A percentile compares a stretch with the other conserved stretches of the same genome.
Conservation (phyloP, 2,797 vertebrate genomes). For the Simalia tracyae region DNA sequence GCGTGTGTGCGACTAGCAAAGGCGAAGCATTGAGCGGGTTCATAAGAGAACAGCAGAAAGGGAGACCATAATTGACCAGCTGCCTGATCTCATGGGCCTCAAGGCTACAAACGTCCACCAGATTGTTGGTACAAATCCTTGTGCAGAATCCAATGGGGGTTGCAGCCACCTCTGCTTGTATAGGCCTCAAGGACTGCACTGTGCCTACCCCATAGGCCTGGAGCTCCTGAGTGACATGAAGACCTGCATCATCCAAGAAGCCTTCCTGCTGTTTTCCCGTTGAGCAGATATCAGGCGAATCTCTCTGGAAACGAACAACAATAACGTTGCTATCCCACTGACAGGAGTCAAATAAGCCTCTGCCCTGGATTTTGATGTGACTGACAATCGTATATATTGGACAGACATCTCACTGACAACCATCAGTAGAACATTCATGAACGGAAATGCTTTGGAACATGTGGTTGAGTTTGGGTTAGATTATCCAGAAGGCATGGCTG, state of each 20-base stretch:
- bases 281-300: conserved; percentile 95
- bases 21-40: conserved; percentile 92
- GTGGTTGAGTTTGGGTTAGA: conserved; percentile 96
- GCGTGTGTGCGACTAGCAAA: conserved; percentile 82
- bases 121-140: conserved; percentile 84
- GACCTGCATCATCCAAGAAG: conserved; percentile 94
- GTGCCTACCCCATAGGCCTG: conserved; percentile 92
- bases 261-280: conserved; percentile 94
- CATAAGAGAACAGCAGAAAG: conserved; percentile 87
- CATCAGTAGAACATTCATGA: conserved; percentile 97
- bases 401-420: conserved; percentile 98
- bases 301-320: conserved; percentile 96
- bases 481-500: conserved; percentile 97
- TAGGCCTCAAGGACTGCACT: conserved; percentile 85
- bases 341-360: conserved; percentile 97
- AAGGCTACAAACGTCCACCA: conserved; percentile 86
- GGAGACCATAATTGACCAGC: conserved; percentile 93
- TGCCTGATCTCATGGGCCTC: conserved; percentile 95
- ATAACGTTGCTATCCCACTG: conserved; percentile 95
- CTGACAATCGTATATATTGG: conserved; percentile 97
- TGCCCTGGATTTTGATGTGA: conserved; percentile 94
- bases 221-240: conserved; percentile 91
- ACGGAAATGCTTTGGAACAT: conserved; percentile 92
- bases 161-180: conserved; percentile 94
- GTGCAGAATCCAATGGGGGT: conserved; percentile 86